Evolutionary conservation across 2,888 invertebrate species (phyloP), one percentile per base, ranked within the genome.

Genomic region (Hemaris fuciformis): DNA sequence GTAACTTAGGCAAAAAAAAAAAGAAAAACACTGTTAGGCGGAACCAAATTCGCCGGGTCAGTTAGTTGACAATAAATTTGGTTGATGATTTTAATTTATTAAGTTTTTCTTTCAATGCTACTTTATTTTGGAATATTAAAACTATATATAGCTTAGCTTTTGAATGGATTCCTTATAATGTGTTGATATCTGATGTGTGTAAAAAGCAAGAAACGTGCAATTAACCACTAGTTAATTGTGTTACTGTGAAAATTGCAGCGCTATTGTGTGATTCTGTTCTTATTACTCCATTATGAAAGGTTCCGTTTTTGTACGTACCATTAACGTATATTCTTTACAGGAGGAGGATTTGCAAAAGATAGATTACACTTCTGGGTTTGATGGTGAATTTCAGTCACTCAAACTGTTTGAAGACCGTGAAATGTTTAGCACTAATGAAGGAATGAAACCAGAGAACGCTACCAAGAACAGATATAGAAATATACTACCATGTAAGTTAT

Each of bases 391-490:
- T 87, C 98, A 98, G 91, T 96, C 97, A 46, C 87, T 99, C 68
- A 98, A 98, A 82, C 95, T 97, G 79, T 95, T 98, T 83, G 99
- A 99, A 83, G 97, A 97, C 74, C 95, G 97, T 71, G 97, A 98
- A 83, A 93, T 97, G 59, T 98, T 97, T 86, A 97, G 97, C 18
- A 94, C 98, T 45, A 95, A 96, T 71, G 98, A 98, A 87, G 99
- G 99, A 27, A 95, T 95, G 74, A 96, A 96, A 80, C 93, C 95
- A 2, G 97, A 98, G 81, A 99, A 99, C 88, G 94, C 96, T 62
- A 94, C 94, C 66, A 99, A 99, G 87, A 99, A 99, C 93, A 94
- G 99, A 87, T 99, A 99, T 87, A 97, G 98, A 84, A 99, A 99
- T 89, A 98, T 99, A 84, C 93, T 99, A 80, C 99, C 99, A 69